Base-by-base conservation (phyloP, 2,888 invertebrate genomes). In the Drosophila phalerata region DNA sequence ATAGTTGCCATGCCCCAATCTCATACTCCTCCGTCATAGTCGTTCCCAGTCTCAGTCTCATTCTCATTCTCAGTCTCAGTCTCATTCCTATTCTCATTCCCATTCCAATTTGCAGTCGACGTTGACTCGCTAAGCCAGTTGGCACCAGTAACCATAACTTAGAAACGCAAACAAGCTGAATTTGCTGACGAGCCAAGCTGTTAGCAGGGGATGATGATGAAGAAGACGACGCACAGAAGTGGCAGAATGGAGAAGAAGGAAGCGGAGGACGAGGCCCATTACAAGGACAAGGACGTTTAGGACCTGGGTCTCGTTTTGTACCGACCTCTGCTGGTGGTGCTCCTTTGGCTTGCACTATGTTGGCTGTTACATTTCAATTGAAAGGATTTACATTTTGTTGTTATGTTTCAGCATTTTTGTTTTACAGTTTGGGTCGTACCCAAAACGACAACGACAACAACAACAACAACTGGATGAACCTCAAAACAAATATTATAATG, bases 351-450 rank as follows among this genome's bases (percentile, higher is more conserved):
- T 40, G 72, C 63, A 67, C 69, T 63, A 61, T 62, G 74, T 49
- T 71, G 45, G 71, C 69, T 84, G 89, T 84, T 69, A 87, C 87
- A 84, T 89, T 85, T 85, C 87, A 85, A 85, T 87, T 87, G 87
- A 89, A 87, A 84, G 88, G 87, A 85, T 89, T 85, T 85, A 84
- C 85, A 85, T 89, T 85, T 87, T 84, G 85, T 86, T 84, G 77
- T 85, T 87, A 69, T 79, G 74, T 79, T 86, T 81, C 87, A 86
- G 67, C 81, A 86, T 81, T 84, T 86, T 84, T 88, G 87, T 79
- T 69, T 79, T 73, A 85, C 83, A 85, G 73, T 69, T 85, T 55
- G 73, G 78, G 78, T 77, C 78, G 62, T 49, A 32, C 64, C 61
- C 73, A 47, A 47, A 37, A 55, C 52, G 38, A 45, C 51, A 66